A percentile compares a stretch with the other conserved stretches of the same genome.
These are phyloP conservation scores for Dryocosmus kuriphilus DNA, from an alignment of 2,888 invertebrate genomes.

Conservation along the genomic window DNA sequence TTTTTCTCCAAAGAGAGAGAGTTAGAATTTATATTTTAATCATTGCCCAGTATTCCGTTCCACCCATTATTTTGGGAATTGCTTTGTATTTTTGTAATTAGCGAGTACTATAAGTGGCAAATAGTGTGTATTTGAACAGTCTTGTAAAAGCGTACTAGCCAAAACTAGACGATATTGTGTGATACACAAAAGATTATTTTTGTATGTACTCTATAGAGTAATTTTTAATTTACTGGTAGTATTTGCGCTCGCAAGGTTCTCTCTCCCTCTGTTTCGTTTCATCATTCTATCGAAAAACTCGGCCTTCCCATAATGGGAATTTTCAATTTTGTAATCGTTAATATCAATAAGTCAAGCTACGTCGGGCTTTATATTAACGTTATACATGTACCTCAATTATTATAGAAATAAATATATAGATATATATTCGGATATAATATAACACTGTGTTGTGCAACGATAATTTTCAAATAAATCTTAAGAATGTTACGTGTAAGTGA, in stretches of 20 bases:
- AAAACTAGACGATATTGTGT: constrained; percentile 3
- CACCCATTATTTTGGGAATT: neutral
- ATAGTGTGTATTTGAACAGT: neutral
- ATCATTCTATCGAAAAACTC: neutral
- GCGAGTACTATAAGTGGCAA: neutral
- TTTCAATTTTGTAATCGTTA: constrained; percentile 28
- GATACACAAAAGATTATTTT: constrained; percentile 12
- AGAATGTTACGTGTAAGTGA: constrained; percentile 22
- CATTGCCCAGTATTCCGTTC: neutral
- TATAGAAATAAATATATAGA: neutral
- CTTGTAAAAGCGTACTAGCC: constrained; percentile 12
- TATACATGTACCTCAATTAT: constrained; percentile 27
- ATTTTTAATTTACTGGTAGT: constrained; percentile 6
- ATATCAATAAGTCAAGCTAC: neutral
- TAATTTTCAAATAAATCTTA: constrained; percentile 23
- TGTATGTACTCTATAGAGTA: neutral
- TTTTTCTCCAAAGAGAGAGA: neutral
- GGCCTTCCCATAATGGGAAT: neutral
- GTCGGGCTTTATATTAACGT: constrained; percentile 5
- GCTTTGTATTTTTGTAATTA: neutral
- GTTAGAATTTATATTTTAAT: neutral
- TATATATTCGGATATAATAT: constrained; percentile 23
- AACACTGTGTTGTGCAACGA: constrained; percentile 38
- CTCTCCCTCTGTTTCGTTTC: constrained; percentile 7
- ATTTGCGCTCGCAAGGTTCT: constrained; percentile 29